These are phyloP conservation scores for Eupeodes latifasciatus DNA, from an alignment of 2,888 invertebrate genomes.

Conservation along the genomic window DNA sequence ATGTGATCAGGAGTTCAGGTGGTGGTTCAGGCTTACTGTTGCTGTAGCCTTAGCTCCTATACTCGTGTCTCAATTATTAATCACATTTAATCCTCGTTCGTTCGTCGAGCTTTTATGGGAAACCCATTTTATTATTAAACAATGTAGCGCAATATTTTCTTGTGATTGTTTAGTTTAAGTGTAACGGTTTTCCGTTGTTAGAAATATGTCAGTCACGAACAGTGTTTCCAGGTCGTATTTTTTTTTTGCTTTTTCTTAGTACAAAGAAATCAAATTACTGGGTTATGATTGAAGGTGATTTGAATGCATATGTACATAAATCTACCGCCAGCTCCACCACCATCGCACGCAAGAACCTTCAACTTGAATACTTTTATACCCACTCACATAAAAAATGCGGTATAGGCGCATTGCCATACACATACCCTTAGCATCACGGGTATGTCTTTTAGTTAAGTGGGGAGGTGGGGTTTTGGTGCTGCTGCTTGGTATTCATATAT, in stretches of 20 bases:
- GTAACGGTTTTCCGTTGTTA: conserved; percentile 24
- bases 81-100: conserved; percentile 46
- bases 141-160: conserved; percentile 29
- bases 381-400: not conserved
- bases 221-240: not conserved
- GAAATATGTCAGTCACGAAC: conserved; percentile 53
- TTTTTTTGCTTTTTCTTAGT: not conserved
- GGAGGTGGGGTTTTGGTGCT: not conserved
- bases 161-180: conserved; percentile 26
- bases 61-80: conserved; percentile 31
- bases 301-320: conserved; percentile 23
- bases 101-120: not conserved
- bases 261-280: conserved; percentile 43
- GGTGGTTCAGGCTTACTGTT: not conserved
- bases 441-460: not conserved
- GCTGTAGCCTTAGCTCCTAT: not conserved
- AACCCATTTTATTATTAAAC: conserved; percentile 11
- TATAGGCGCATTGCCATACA: not conserved
- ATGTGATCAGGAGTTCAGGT: not conserved
- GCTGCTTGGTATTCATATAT: not conserved
- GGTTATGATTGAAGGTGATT: conserved; percentile 59
- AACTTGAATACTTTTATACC: not conserved
- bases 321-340: not conserved
- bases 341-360: conserved; percentile 50
- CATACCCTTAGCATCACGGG: not conserved